Conservation (phyloP, 2,113 vertebrate genomes). For the Motacilla alba region DNA sequence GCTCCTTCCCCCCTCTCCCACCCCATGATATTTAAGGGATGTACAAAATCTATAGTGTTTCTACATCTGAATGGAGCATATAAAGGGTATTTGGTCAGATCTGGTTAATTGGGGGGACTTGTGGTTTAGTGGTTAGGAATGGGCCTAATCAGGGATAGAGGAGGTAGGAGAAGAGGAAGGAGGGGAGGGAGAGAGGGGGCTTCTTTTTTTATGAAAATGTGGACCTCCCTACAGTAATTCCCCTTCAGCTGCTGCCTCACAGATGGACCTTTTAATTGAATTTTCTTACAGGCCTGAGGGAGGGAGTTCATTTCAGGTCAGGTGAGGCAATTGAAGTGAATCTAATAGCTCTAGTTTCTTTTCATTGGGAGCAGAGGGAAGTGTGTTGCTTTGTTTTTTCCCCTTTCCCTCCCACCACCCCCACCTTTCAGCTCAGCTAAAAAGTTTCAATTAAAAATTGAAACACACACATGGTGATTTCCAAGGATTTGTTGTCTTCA, state of each 20-base stretch:
- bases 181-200: neutral
- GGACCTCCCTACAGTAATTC: conserved; percentile 70
- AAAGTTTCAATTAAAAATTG: conserved; percentile 70
- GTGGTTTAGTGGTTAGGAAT: conserved; percentile 54
- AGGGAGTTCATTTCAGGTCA: conserved; percentile 77
- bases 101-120: conserved; percentile 69
- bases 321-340: conserved; percentile 78
- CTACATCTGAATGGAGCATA: conserved; percentile 60
- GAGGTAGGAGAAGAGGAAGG: neutral
- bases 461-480: conserved; percentile 66
- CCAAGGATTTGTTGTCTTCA: conserved; percentile 63
- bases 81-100: conserved; percentile 61
- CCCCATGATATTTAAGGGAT: neutral
- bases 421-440: conserved; percentile 28
- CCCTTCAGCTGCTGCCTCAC: conserved; percentile 77
- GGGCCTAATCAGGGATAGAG: conserved; percentile 29
- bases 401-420: neutral
- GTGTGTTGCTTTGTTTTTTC: conserved; percentile 62
- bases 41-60: conserved; percentile 25
- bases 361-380: conserved; percentile 52
- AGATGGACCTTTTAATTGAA: conserved; percentile 84
- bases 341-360: conserved; percentile 68
- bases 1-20: neutral
- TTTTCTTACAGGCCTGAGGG: conserved; percentile 77
- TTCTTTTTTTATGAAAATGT: conserved; percentile 75